These are phyloP conservation scores for Holacanthus passer DNA, from an alignment of 2,113 vertebrate genomes.

Conservation along the genomic window DNA sequence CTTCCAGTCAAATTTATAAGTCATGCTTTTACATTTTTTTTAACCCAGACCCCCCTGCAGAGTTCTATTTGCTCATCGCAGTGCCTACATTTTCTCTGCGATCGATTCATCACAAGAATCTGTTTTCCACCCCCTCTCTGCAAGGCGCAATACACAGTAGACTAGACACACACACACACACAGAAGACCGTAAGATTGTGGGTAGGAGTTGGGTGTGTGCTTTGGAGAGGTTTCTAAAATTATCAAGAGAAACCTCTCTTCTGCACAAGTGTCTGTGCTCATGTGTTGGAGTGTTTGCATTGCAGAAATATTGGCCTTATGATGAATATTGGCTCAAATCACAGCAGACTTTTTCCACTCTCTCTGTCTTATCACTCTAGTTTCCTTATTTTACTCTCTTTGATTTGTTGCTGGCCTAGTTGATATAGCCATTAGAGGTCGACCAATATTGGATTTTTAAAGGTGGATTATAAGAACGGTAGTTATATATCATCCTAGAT, in stretches of 20 bases:
- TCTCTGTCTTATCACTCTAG: neutral
- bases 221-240: conserved; percentile 56
- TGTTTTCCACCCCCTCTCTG: conserved; percentile 75
- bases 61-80: conserved; percentile 81
- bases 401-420: conserved; percentile 55
- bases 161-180: conserved; percentile 36
- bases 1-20: conserved; percentile 79
- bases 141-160: conserved; percentile 48
- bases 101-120: conserved; percentile 82
- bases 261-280: conserved; percentile 3
- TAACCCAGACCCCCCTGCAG: conserved; percentile 67
- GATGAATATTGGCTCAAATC: conserved; percentile 12
- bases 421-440: conserved; percentile 61
- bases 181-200: conserved; percentile 12
- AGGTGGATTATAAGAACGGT: too few relatives aligned
- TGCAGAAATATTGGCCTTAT: conserved; percentile 20
- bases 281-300: conserved; percentile 16
- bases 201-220: conserved; percentile 46
- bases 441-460: too few relatives aligned
- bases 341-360: neutral
- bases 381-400: conserved; percentile 29
- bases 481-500: too few relatives aligned
- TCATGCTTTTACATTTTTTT: conserved; percentile 71
- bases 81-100: conserved; percentile 75
- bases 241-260: conserved; percentile 39